These are phyloP conservation scores for Tipula helvola DNA, from an alignment of 2,888 invertebrate species.

Conservation along the genomic window DNA sequence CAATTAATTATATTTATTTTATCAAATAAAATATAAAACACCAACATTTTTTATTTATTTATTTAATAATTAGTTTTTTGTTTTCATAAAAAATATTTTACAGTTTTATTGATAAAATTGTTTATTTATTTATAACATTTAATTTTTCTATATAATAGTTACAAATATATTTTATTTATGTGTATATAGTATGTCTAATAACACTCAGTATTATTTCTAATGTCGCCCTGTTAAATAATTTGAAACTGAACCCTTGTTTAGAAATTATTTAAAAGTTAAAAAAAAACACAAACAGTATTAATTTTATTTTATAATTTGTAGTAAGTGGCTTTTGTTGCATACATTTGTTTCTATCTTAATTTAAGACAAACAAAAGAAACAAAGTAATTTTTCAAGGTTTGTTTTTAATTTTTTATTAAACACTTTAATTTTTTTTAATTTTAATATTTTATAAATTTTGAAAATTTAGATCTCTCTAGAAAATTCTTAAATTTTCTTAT, in stretches of 20 bases:
- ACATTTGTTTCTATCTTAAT: no score
- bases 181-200: background rate
- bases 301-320: no score
- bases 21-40: background rate
- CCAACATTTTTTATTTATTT: background rate
- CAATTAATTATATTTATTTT: background rate
- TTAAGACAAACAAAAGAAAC: no score
- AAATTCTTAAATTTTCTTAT: no score
- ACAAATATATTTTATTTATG: background rate
- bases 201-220: background rate
- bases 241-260: background rate
- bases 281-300: no score
- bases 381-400: no score
- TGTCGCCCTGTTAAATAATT: background rate
- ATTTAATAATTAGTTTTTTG: background rate
- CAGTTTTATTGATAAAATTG: background rate
- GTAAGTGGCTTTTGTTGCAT: no score
- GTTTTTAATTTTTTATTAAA: no score
- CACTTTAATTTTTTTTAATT: no score
- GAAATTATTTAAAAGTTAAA: background rate
- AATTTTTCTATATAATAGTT: background rate
- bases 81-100: background rate
- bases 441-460: no score
- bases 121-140: background rate
- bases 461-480: no score